Evolutionary conservation across 2,797 vertebrate species (phyloP).

Genomic region (Mus caroli): DNA sequence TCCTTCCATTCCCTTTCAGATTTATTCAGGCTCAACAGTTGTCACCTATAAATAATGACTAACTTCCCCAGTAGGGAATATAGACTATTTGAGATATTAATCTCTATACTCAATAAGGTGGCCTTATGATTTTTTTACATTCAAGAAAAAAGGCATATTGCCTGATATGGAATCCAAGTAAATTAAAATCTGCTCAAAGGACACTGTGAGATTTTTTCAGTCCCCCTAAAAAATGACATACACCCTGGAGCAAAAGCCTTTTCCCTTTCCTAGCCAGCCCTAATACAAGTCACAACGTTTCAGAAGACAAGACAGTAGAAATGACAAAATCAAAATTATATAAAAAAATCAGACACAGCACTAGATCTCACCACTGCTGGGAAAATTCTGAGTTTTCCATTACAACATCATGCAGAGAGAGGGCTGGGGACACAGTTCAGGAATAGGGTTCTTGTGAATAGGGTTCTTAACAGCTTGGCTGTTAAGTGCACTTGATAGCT

Average conservation of each 20-base stretch:
- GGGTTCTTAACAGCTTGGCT: not conserved
- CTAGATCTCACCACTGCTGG: not conserved
- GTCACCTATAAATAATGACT: conserved; percentile 53
- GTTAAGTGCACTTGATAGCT: not conserved
- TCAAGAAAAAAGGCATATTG: not conserved
- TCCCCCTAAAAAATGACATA: not conserved
- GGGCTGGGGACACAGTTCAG: not conserved
- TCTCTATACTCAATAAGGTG: not conserved
- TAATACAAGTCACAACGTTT: conserved; percentile 44
- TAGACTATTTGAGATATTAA: conserved; percentile 14
- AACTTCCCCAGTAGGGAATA: not conserved
- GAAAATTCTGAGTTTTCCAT: conserved; percentile 53
- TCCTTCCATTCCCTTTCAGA: conserved; percentile 5
- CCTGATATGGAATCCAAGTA: conserved; percentile 25
- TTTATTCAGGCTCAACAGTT: conserved; percentile 47
- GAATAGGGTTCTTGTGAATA: not conserved
- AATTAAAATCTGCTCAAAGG: conserved; percentile 37
- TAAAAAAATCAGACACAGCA: conserved; percentile 9
- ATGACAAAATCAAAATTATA: conserved; percentile 61
- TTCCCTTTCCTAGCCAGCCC: not conserved
- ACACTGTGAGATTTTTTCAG: conserved; percentile 46
- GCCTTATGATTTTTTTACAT: conserved; percentile 39
- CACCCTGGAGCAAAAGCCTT: not conserved
- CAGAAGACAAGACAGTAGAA: not conserved
- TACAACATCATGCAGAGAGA: conserved; percentile 38